phyloP scores from a whole-genome alignment of 1,140 invertebrate genomes.

The Eurosta solidaginis region DNA sequence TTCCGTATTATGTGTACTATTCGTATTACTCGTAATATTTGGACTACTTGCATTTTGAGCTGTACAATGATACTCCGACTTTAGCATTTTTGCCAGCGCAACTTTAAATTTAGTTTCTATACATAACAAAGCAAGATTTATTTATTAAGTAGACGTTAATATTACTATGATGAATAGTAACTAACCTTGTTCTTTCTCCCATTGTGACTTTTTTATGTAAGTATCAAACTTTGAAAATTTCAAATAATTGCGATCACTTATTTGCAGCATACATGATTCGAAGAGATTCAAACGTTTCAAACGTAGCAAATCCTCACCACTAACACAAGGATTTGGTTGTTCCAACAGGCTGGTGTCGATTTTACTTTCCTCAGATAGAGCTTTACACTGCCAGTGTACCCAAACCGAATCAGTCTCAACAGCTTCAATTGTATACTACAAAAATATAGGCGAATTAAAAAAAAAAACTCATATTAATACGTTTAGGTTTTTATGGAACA shows the following conservation, averaged over 20 bases:
- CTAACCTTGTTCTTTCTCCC: constrained; percentile 65
- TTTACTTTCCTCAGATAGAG: constrained; percentile 69
- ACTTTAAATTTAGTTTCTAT: constrained; percentile 36
- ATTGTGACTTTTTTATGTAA: constrained; percentile 63
- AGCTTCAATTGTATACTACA: constrained; percentile 67
- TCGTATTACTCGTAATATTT: neutral
- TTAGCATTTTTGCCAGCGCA: neutral
- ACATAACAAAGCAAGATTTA: neutral
- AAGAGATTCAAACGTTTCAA: constrained; percentile 83
- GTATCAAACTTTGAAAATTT: constrained; percentile 63
- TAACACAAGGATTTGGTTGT: constrained; percentile 72
- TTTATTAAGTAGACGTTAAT: neutral
- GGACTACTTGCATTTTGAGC: neutral
- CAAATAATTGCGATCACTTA: constrained; percentile 79
- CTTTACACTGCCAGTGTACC: constrained; percentile 81
- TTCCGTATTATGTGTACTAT: constrained; percentile 16
- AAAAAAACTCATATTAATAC: neutral
- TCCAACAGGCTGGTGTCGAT: constrained; percentile 62
- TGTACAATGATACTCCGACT: neutral
- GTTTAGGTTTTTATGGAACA: too few species aligned
- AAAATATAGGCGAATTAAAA: neutral
- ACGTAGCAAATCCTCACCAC: constrained; percentile 75
- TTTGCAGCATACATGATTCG: constrained; percentile 85
- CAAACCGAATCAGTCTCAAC: constrained; percentile 67
- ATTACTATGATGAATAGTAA: neutral